phyloP scores from a whole-genome alignment of 2,797 vertebrate genomes.

The Alosa sapidissima region DNA sequence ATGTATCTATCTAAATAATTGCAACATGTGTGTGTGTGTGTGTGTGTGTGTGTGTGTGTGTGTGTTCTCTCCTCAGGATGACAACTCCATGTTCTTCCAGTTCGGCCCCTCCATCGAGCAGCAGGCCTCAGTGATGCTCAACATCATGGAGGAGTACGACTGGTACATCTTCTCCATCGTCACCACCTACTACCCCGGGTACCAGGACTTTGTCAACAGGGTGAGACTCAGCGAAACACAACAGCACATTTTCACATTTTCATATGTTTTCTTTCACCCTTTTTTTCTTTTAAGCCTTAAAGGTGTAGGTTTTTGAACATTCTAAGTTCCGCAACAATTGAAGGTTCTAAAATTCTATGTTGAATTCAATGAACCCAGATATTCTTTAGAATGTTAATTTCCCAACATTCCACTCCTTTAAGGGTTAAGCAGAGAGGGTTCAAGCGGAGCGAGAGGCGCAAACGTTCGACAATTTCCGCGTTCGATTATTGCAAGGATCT shows the following conservation, averaged over 20 bases:
- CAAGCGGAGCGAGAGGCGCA: too few species aligned
- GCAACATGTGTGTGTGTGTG: not conserved
- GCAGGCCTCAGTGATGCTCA: slow-evolving; percentile 97
- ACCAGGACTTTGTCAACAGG: slow-evolving; percentile 99
- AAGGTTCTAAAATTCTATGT: too few species aligned
- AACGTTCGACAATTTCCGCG: too few species aligned
- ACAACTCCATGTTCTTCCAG: slow-evolving; percentile 99
- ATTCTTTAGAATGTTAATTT: too few species aligned
- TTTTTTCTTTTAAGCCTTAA: not conserved
- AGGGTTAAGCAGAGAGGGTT: too few species aligned
- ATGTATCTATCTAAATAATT: not conserved
- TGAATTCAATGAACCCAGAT: too few species aligned
- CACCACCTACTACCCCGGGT: slow-evolving; percentile 96
- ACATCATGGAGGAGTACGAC: slow-evolving; percentile 99
- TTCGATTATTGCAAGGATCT: too few species aligned
- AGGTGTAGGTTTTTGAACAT: too few species aligned
- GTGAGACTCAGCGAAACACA: slow-evolving; percentile 64
- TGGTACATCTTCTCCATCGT: slow-evolving; percentile 99
- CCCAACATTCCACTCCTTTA: too few species aligned
- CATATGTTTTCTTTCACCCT: not conserved
- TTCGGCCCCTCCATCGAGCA: slow-evolving; percentile 98
- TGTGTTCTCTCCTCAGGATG: slow-evolving; percentile 80
- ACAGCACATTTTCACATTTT: too few species aligned
- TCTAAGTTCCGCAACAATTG: too few species aligned
- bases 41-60: slow-evolving; percentile 40